A percentile compares a stretch with the other conserved stretches of the same genome.
Conservation (phyloP, 2,888 invertebrate species). For the Diloba caeruleocephala region DNA sequence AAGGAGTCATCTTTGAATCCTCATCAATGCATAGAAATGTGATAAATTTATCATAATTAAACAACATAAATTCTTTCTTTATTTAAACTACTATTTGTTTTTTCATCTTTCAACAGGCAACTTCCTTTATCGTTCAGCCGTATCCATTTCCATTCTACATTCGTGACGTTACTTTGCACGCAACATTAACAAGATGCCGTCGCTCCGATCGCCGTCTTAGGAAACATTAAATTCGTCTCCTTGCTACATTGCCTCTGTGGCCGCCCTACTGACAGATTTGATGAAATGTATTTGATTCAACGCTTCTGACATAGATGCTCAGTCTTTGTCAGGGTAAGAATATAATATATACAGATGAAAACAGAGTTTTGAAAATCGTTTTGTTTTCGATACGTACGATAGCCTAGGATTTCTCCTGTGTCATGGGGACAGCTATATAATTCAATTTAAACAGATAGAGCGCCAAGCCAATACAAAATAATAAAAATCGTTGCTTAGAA, state of each 20-base stretch:
- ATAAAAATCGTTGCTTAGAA: too few species aligned
- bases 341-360: too few species aligned
- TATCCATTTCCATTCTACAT: constrained; percentile 35
- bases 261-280: constrained; percentile 43
- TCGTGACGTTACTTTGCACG: constrained; percentile 59
- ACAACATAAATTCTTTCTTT: too few species aligned
- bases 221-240: constrained; percentile 69
- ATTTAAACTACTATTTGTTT: background rate
- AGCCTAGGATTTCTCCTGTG: too few species aligned
- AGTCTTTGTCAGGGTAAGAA: constrained; percentile 23
- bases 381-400: too few species aligned
- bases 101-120: constrained; percentile 39
- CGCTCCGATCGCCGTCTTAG: constrained; percentile 58
- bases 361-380: too few species aligned
- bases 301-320: constrained; percentile 29
- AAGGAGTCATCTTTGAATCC: too few species aligned
- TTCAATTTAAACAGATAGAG: too few species aligned
- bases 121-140: constrained; percentile 27
- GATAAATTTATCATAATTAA: too few species aligned
- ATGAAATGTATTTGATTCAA: constrained; percentile 32
- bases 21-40: too few species aligned
- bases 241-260: constrained; percentile 69
- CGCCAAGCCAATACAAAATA: too few species aligned
- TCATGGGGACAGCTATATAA: too few species aligned
- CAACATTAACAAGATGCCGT: constrained; percentile 71